A percentile compares a stretch with the other conserved stretches of the same genome.
These are phyloP conservation scores for Pachyseris speciosa DNA, from an alignment of 64 coral and sea anemone species.

Conservation along the genomic window DNA sequence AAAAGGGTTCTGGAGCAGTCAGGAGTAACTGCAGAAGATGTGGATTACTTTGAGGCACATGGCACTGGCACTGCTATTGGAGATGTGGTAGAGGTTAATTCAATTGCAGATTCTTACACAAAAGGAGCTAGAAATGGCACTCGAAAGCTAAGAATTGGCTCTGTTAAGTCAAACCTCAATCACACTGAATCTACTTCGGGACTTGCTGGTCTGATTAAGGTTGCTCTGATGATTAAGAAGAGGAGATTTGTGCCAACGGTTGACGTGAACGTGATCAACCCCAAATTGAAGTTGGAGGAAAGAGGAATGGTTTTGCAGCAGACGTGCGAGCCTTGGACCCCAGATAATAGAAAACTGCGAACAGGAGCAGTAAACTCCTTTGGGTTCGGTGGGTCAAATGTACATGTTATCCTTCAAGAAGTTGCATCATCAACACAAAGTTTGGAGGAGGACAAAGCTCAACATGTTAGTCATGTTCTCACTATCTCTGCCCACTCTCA, in stretches of 20 bases:
- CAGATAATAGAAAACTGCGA: conserved; percentile 39
- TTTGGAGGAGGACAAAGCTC: neutral
- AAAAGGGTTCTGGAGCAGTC: conserved; percentile 56
- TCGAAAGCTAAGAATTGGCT: conserved; percentile 66
- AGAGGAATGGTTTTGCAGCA: conserved; percentile 59
- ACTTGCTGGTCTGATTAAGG: conserved; percentile 77
- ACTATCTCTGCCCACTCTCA: conserved; percentile 37
- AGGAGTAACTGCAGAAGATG: conserved; percentile 44
- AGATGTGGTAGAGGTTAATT: conserved; percentile 55
- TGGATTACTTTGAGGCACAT: conserved; percentile 71
- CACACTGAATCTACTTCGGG: conserved; percentile 89
- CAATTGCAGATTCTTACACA: conserved; percentile 36
- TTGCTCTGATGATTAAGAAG: conserved; percentile 77
- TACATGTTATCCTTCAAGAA: conserved; percentile 63
- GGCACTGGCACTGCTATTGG: conserved; percentile 82
- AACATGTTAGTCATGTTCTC: neutral
- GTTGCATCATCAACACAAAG: neutral
- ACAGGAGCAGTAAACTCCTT: conserved; percentile 64
- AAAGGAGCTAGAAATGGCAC: no score
- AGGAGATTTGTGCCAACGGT: conserved; percentile 70
- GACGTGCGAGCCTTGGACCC: conserved; percentile 29
- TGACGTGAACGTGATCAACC: conserved; percentile 65
- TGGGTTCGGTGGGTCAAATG: conserved; percentile 73
- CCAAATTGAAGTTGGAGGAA: conserved; percentile 62
- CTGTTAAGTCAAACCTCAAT: conserved; percentile 88